Percentiles rank a stretch among this genome's conserved stretches.
Evolutionary conservation across 2,113 vertebrate genomes (phyloP).

Genomic region (Chrysochloris asiatica): DNA sequence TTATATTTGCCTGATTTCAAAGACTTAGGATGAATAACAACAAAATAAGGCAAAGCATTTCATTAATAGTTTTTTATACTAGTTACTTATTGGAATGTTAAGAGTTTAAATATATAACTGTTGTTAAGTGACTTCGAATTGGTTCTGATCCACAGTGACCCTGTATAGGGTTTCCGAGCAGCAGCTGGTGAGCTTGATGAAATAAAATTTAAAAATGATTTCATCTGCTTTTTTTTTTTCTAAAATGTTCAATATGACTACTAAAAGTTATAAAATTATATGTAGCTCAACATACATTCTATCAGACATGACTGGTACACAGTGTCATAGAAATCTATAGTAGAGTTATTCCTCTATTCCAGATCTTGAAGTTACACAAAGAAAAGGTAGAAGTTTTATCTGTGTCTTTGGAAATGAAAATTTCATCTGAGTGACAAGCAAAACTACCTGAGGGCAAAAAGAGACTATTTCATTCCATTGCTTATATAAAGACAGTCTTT

Average conservation of each 20-base stretch:
- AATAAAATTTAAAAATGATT: neutral
- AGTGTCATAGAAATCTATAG: neutral
- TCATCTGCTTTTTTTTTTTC: no score
- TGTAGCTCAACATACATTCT: neutral
- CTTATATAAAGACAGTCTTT: neutral
- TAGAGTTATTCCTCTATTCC: neutral
- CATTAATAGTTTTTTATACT: neutral
- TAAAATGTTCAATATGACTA: no score
- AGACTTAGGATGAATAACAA: neutral
- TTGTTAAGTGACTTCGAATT: no score
- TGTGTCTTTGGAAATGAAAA: slow-evolving; percentile 3
- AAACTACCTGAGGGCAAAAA: neutral
- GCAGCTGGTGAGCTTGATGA: no score
- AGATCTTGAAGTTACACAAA: neutral
- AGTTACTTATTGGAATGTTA: neutral
- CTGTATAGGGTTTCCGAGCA: no score
- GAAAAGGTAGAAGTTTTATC: neutral
- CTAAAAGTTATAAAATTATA: no score
- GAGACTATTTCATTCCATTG: neutral
- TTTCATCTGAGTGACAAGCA: neutral
- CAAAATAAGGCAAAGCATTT: neutral
- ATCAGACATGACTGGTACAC: neutral
- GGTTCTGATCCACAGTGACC: no score
- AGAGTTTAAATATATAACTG: neutral
- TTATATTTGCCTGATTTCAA: neutral